Evolutionary conservation across 2,888 invertebrate genomes (phyloP).

Genomic region (Tuberolachnus salignus): DNA sequence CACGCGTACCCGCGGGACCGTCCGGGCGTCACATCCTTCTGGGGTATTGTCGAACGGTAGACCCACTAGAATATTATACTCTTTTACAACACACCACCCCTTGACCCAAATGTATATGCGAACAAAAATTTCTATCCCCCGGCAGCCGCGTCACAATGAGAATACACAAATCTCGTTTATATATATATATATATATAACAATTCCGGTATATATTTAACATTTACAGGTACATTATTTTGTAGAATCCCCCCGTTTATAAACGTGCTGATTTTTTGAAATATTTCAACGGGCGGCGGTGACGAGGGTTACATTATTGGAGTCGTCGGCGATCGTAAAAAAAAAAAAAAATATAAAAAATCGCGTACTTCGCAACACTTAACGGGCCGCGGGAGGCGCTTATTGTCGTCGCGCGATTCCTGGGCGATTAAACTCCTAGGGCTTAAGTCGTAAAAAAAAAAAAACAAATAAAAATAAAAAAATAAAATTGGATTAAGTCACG

Average conservation of each 20-base stretch:
- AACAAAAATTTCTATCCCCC: not conserved
- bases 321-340: slow-evolving; percentile 34
- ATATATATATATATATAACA: too few relatives aligned
- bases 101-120: slow-evolving; percentile 37
- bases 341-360: too few relatives aligned
- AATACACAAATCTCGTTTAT: not conserved
- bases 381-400: slow-evolving; percentile 17
- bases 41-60: not conserved
- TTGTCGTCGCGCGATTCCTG: slow-evolving; percentile 32
- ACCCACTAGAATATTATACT: slow-evolving; percentile 1
- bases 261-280: slow-evolving; percentile 29
- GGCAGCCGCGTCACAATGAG: not conserved
- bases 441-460: slow-evolving; percentile 43
- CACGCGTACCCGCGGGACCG: not conserved
- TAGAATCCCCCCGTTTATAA: too few relatives aligned
- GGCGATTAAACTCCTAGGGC: slow-evolving; percentile 38
- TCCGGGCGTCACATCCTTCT: not conserved
- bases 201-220: too few relatives aligned
- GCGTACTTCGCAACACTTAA: slow-evolving; percentile 40
- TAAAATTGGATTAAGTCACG: slow-evolving; percentile 52
- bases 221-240: too few relatives aligned
- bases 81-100: slow-evolving; percentile 33
- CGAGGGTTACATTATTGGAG: not conserved
- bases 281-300: slow-evolving; percentile 17
- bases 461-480: slow-evolving; percentile 25